Conservation (phyloP, 2,888 invertebrate species). For the Lepidonotus clava region DNA sequence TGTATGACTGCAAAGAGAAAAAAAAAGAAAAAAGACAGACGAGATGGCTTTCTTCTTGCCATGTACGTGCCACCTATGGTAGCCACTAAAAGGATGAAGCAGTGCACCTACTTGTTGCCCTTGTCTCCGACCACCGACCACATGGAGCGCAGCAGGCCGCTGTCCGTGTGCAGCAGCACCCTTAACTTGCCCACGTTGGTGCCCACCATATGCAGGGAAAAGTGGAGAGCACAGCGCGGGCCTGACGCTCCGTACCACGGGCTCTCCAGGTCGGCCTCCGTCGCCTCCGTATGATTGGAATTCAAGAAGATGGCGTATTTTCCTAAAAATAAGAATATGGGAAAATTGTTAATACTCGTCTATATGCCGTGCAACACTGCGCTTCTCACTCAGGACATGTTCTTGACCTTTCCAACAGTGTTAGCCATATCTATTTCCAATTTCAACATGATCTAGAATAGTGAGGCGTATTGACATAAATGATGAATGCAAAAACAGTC, state of each 20-base stretch:
- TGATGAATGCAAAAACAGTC: too few relatives aligned
- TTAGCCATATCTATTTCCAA: too few relatives aligned
- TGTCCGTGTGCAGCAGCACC: slow-evolving; percentile 18
- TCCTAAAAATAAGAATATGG: slow-evolving; percentile 14
- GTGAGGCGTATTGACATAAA: too few relatives aligned
- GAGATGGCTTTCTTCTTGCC: too few relatives aligned
- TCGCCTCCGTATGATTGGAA: background rate
- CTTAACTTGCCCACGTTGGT: slow-evolving; percentile 37
- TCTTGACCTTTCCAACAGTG: too few relatives aligned
- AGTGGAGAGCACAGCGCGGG: background rate
- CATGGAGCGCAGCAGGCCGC: slow-evolving; percentile 11
- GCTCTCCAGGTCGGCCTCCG: background rate
- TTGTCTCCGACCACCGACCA: background rate
- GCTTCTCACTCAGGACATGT: too few relatives aligned
- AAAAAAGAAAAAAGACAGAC: too few relatives aligned
- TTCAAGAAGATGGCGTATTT: slow-evolving; percentile 18
- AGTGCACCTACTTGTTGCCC: slow-evolving; percentile 13
- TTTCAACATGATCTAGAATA: too few relatives aligned
- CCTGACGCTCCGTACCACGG: slow-evolving; percentile 45
- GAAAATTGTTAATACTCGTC: too few relatives aligned
- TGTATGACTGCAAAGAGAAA: too few relatives aligned
- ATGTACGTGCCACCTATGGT: background rate
- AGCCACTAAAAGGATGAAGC: background rate
- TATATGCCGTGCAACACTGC: too few relatives aligned
- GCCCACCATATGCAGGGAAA: background rate